Conservation (phyloP, 2,888 invertebrate species). For the Actias luna region DNA sequence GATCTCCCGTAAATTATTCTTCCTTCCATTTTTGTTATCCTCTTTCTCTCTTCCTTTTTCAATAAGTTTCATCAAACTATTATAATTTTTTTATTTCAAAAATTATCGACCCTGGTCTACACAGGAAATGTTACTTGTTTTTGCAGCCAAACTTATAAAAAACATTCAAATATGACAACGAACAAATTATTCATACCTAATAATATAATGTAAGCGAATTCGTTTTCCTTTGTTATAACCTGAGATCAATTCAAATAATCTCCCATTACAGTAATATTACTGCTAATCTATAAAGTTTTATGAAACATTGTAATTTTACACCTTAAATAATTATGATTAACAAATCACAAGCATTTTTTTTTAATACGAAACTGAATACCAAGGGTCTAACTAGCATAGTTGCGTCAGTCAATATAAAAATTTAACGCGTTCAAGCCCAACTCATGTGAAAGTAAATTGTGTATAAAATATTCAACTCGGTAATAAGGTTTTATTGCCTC, state of each 20-base stretch:
- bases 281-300: too few species aligned
- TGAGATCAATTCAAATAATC: too few species aligned
- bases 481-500: conserved; percentile 3
- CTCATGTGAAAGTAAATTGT: conserved; percentile 3
- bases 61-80: too few species aligned
- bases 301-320: not conserved
- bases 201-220: not conserved
- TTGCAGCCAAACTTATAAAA: not conserved
- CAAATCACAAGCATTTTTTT: not conserved
- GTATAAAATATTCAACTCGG: conserved; percentile 2
- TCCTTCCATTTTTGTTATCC: too few species aligned
- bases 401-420: not conserved
- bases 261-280: too few species aligned
- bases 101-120: too few species aligned
- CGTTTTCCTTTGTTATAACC: not conserved
- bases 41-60: too few species aligned
- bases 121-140: too few species aligned
- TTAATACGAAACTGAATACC: not conserved
- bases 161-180: not conserved
- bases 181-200: not conserved
- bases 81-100: too few species aligned
- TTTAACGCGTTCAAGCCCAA: conserved; percentile 14
- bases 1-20: too few species aligned
- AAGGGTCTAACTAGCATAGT: not conserved
- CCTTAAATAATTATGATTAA: not conserved